Conservation (phyloP, 2,113 vertebrate species). For the Melanostigma gelatinosum region DNA sequence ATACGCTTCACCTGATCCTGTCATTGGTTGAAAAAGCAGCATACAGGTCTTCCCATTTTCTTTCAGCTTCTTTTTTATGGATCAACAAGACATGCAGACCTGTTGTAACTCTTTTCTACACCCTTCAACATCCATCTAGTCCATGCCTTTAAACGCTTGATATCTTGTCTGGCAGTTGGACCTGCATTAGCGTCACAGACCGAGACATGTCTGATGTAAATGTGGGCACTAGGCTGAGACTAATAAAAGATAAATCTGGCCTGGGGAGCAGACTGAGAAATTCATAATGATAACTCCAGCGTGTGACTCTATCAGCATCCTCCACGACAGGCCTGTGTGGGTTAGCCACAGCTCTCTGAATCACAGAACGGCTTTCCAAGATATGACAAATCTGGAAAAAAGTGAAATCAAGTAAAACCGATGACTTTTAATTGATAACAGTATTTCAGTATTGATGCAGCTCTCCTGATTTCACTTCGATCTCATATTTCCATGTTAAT, state of each 20-base stretch:
- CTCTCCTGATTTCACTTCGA: not conserved
- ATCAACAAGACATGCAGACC: not conserved
- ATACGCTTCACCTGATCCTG: not conserved
- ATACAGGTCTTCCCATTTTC: not conserved
- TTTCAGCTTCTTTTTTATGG: not conserved
- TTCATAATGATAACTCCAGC: constrained; percentile 10
- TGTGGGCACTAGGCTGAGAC: not conserved
- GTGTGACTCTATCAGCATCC: constrained; percentile 11
- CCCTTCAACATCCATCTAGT: not conserved
- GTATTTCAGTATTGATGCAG: not conserved
- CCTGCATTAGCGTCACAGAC: not conserved
- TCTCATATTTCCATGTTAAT: not conserved
- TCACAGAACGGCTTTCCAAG: not conserved
- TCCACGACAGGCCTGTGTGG: not conserved
- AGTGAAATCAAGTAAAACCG: not conserved
- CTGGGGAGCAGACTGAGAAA: not conserved
- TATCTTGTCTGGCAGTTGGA: not conserved
- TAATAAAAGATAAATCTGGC: not conserved
- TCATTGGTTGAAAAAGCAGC: not conserved
- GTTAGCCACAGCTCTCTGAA: not conserved
- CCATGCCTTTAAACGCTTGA: not conserved
- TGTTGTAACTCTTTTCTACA: not conserved
- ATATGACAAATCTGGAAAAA: not conserved
- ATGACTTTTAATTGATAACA: not conserved
- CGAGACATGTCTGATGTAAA: not conserved